These are phyloP conservation scores for Agrotis segetum DNA, from an alignment of 2,888 invertebrate species.

Conservation along the genomic window DNA sequence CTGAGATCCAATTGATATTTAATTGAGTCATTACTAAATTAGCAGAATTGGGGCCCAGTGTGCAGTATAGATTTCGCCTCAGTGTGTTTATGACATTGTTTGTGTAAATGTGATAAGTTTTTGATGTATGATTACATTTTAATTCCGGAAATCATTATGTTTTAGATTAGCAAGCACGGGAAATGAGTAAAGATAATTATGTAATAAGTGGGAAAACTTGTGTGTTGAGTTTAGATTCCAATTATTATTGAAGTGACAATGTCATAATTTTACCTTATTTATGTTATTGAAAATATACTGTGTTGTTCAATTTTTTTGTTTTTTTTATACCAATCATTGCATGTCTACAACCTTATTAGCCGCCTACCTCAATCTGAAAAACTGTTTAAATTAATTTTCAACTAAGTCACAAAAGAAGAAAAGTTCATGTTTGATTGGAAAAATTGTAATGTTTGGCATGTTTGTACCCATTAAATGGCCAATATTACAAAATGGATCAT, in stretches of 20 bases:
- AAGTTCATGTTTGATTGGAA: too few relatives aligned
- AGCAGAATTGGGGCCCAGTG: too few relatives aligned
- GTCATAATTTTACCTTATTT: background rate
- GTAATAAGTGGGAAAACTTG: background rate
- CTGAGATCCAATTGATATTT: too few relatives aligned
- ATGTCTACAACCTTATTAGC: too few relatives aligned
- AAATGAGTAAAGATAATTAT: background rate
- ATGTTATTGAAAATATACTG: conserved; percentile 2
- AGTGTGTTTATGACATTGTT: background rate
- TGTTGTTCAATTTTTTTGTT: background rate
- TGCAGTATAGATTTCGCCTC: too few relatives aligned
- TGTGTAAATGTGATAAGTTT: background rate
- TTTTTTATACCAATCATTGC: background rate
- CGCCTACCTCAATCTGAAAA: too few relatives aligned
- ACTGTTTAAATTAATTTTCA: too few relatives aligned
- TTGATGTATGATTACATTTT: background rate
- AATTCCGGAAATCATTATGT: background rate
- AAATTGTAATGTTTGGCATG: too few relatives aligned
- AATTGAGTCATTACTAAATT: too few relatives aligned
- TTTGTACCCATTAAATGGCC: too few relatives aligned
- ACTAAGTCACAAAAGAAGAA: too few relatives aligned
- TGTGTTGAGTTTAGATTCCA: background rate
- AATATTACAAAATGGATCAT: too few relatives aligned
- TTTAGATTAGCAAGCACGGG: background rate
- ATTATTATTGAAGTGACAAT: background rate